These are phyloP conservation scores for Garrulus glandarius DNA, from an alignment of 2,797 vertebrate genomes.

Conservation along the genomic window DNA sequence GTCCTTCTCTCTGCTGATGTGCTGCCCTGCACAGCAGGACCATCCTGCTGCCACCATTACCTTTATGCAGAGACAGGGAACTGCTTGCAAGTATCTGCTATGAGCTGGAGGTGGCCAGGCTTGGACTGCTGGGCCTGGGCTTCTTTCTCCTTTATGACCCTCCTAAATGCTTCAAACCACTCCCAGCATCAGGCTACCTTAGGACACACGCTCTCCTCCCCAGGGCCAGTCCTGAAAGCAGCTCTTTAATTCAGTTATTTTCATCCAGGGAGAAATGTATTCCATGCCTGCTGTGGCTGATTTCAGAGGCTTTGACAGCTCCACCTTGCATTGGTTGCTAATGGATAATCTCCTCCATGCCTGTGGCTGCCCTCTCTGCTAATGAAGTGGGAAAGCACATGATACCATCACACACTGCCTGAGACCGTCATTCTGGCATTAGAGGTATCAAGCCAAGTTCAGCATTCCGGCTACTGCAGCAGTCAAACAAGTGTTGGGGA, in stretches of 20 bases:
- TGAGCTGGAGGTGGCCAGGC: not conserved
- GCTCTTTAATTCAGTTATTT: not conserved
- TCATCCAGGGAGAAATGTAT: not conserved
- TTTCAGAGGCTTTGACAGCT: not conserved
- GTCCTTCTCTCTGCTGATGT: accelerated
- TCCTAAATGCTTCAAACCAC: not conserved
- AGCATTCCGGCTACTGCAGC: not conserved
- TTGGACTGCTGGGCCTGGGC: not conserved
- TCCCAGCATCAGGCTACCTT: not conserved
- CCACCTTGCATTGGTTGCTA: not conserved
- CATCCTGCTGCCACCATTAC: too few relatives aligned
- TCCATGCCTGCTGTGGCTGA: not conserved
- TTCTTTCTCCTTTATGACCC: not conserved
- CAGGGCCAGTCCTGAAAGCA: not conserved
- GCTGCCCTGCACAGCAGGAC: not conserved
- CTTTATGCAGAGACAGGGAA: not conserved
- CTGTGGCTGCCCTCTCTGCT: not conserved
- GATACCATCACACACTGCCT: not conserved
- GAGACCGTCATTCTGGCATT: not conserved
- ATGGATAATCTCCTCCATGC: not conserved
- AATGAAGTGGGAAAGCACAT: not conserved
- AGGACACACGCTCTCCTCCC: not conserved
- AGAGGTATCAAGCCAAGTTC: not conserved
- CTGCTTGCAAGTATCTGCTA: not conserved
- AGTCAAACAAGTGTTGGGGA: not conserved